phyloP scores from a whole-genome alignment of 2,888 invertebrate genomes.

The Lasioglossum morio region DNA sequence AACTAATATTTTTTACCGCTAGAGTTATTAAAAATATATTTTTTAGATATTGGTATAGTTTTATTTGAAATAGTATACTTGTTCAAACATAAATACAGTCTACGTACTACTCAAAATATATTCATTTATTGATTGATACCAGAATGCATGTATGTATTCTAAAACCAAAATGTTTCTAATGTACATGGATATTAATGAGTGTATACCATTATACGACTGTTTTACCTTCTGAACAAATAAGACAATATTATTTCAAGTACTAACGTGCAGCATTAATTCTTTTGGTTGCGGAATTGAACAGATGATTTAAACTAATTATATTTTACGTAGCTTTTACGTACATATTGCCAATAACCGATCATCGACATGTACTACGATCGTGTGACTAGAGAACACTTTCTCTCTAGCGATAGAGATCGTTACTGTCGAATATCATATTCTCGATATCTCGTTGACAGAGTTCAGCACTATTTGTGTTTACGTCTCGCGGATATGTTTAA shows the following conservation, averaged over 20 bases:
- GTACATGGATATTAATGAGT: constrained; percentile 46
- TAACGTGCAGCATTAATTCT: constrained; percentile 22
- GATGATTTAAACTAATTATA: constrained; percentile 43
- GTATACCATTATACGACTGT: constrained; percentile 44
- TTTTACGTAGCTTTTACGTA: constrained; percentile 34
- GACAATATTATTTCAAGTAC: constrained; percentile 39
- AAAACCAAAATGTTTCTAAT: constrained; percentile 53
- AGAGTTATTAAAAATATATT: constrained; percentile 60
- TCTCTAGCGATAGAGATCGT: constrained; percentile 25
- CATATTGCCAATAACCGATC: constrained; percentile 35
- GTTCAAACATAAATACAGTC: constrained; percentile 65
- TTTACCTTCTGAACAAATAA: constrained; percentile 52
- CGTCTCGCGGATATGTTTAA: constrained; percentile 45
- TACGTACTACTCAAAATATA: constrained; percentile 65
- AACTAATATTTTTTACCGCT: constrained; percentile 33
- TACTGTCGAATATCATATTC: constrained; percentile 27
- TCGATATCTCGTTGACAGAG: constrained; percentile 14
- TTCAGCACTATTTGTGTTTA: constrained; percentile 6
- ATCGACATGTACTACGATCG: constrained; percentile 31
- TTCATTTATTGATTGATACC: constrained; percentile 48
- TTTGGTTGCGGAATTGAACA: constrained; percentile 45
- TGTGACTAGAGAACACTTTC: constrained; percentile 22
- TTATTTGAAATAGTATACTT: constrained; percentile 63
- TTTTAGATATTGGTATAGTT: constrained; percentile 56
- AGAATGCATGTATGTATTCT: constrained; percentile 54